phyloP scores from a whole-genome alignment of 2,113 vertebrate genomes.

The Rana temporaria region DNA sequence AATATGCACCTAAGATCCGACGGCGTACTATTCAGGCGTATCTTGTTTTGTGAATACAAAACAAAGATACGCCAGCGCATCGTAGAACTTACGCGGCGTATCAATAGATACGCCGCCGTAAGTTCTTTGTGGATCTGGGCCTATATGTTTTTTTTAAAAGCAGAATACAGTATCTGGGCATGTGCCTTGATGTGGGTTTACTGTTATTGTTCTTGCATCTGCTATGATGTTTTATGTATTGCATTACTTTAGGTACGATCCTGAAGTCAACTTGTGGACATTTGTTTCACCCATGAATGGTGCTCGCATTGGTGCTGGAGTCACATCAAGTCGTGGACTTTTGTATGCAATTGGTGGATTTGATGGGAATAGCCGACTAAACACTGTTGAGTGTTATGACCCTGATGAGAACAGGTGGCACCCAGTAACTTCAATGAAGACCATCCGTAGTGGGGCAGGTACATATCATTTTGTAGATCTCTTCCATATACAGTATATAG shows the following conservation, averaged over 20 bases:
- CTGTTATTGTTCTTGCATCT: too few species aligned
- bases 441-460: conserved; percentile 78
- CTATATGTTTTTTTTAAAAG: too few species aligned
- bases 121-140: too few species aligned
- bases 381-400: conserved; percentile 75
- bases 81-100: too few species aligned
- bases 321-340: conserved; percentile 70
- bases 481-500: too few species aligned
- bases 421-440: conserved; percentile 73
- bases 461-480: background rate
- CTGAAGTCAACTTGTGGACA: conserved; percentile 77
- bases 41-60: too few species aligned
- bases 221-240: background rate
- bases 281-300: conserved; percentile 74
- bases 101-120: too few species aligned
- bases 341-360: conserved; percentile 80
- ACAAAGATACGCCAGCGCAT: too few species aligned
- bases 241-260: conserved; percentile 74
- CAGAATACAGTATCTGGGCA: too few species aligned
- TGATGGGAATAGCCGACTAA: conserved; percentile 77
- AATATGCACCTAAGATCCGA: too few species aligned
- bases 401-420: conserved; percentile 78
- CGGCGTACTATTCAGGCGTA: too few species aligned
- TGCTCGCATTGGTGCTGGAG: conserved; percentile 77
- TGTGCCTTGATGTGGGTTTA: too few species aligned